Evolutionary conservation across 2,888 invertebrate genomes (phyloP), one percentile per base, ranked within the genome.

Genomic region (Stegana nigrithorax): DNA sequence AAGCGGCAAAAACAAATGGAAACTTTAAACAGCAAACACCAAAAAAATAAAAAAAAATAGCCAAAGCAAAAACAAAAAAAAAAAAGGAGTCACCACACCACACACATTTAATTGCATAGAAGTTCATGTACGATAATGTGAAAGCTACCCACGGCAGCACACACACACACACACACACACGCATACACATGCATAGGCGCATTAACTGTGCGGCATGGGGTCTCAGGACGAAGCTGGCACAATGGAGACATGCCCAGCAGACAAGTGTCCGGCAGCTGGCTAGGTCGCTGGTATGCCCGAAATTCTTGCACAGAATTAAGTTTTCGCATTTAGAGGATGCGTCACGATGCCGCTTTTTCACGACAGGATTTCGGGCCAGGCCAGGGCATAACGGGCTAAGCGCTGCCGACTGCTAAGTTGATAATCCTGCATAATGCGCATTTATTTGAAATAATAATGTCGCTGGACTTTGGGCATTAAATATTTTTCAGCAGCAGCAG

Each of bases 391-490:
- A n/a, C n/a, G n/a, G n/a, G n/a, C n/a, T n/a, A n/a, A n/a, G n/a
- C n/a, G n/a, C n/a, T n/a, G n/a, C n/a, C n/a, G 14, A 5, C 50
- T 14, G 50, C 65, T 65, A 69, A 73, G 75, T 78, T 80, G 80
- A 79, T 79, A 81, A 81, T 82, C 79, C 75, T 66, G 71, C 78
- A 79, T 78, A 81, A 83, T 81, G 78, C 80, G 81, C 80, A 80
- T 79, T 82, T 75, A 81, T 80, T 80, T 80, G 72, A 78, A 75
- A 82, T 83, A 81, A 82, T 76, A 81, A 79, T 82, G 80, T 81
- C 72, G 73, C 73, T 72, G 75, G 66, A 74, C 73, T 63, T 77
- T 72, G 73, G 74, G 23, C 56, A 66, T 39, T 50, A 42, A 27
- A 5, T 32, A 12, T 23, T 12, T 79, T 80, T 67, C 70, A 72